Conservation (phyloP, 2,797 vertebrate genomes). For the Limosa lapponica region DNA sequence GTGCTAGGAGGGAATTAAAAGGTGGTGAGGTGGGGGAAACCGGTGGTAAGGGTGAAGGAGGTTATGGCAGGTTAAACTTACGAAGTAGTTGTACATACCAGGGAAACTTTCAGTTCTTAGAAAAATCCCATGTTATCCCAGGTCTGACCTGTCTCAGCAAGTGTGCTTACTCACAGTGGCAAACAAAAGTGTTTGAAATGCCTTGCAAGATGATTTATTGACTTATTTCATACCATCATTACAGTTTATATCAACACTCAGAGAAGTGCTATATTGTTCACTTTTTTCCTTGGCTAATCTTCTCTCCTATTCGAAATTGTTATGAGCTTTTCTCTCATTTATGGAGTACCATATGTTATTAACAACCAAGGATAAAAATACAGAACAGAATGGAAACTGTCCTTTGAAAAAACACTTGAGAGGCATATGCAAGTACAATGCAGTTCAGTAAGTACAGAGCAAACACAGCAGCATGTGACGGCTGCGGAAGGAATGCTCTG, state of each 20-base stretch:
- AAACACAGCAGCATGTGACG: background rate
- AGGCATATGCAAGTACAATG: background rate
- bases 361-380: background rate
- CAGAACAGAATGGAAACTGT: background rate
- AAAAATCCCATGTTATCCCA: conserved; percentile 14
- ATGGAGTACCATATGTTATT: background rate
- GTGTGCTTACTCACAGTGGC: background rate
- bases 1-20: background rate
- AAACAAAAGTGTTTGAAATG: background rate
- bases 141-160: conserved; percentile 36
- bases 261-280: conserved; percentile 17
- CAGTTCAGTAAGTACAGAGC: background rate
- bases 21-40: background rate
- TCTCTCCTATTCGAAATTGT: conserved; percentile 1
- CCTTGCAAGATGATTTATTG: conserved; percentile 38
- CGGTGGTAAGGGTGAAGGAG: background rate
- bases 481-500: conserved; percentile 35
- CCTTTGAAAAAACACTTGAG: background rate
- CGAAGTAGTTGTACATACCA: conserved; percentile 19
- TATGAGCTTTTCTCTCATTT: conserved; percentile 43
- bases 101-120: conserved; percentile 54
- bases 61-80: conserved; percentile 11
- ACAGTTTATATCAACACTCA: conserved; percentile 8
- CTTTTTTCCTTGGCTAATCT: conserved; percentile 28
- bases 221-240: conserved; percentile 41